phyloP scores from a whole-genome alignment of 2,797 vertebrate genomes.

The Lagodon rhomboides region DNA sequence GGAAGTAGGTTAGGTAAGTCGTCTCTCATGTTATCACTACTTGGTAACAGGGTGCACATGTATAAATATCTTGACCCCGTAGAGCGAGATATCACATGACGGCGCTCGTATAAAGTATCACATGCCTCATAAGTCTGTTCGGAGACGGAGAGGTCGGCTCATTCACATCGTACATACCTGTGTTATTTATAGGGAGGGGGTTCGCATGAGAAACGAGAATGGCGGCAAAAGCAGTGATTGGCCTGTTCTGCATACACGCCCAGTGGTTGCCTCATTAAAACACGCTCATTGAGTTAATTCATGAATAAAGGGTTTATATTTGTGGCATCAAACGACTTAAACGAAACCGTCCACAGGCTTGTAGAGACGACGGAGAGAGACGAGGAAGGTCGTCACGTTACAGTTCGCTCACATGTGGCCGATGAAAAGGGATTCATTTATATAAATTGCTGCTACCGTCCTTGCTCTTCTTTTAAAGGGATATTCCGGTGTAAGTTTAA shows the following conservation, averaged over 20 bases:
- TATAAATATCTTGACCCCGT: slow-evolving; percentile 39
- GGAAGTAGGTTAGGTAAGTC: slow-evolving; percentile 43
- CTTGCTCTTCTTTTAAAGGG: too few relatives aligned
- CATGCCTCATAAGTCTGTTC: neutral
- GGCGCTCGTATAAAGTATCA: slow-evolving; percentile 15
- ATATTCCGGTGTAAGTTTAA: too few relatives aligned
- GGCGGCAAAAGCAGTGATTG: too few relatives aligned
- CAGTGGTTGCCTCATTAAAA: neutral
- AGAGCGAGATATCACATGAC: neutral
- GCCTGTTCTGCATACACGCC: neutral
- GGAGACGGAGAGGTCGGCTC: neutral
- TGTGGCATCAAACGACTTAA: too few relatives aligned
- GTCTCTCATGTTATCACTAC: slow-evolving; percentile 15
- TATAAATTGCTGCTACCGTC: too few relatives aligned
- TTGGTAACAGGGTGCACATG: slow-evolving; percentile 1
- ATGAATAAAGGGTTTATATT: too few relatives aligned
- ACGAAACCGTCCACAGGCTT: too few relatives aligned
- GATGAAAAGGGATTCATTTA: too few relatives aligned
- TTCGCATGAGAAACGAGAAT: neutral
- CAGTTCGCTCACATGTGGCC: too few relatives aligned
- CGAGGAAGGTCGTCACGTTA: too few relatives aligned
- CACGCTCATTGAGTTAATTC: neutral
- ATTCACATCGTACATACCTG: slow-evolving; percentile 10
- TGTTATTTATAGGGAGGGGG: neutral
- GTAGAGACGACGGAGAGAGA: too few relatives aligned